Base-by-base conservation (phyloP, 2,113 vertebrate species). In the Reinhardtius hippoglossoides region DNA sequence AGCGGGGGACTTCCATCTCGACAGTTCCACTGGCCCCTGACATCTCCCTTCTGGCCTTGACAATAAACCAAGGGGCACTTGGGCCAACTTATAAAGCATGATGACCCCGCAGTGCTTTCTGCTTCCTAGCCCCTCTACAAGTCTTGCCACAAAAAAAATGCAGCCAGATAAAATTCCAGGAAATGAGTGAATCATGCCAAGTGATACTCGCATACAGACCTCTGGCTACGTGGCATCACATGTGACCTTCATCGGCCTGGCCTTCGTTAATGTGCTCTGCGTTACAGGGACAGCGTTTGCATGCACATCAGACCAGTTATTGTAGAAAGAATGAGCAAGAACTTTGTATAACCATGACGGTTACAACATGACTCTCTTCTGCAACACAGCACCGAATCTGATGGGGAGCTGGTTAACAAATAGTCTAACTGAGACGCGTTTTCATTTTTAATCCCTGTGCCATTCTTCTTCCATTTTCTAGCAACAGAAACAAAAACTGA, bases 1-100 rank as follows among this genome's bases (percentile, higher is more conserved):
- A 82, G 80, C 79, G 5, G 67, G 67, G 73, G 83, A 76, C 88
- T 82, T 84, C 76, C 77, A 84, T 71, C 81, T 91, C 83, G 78
- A 86, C 71, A 74, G 79, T 76, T 78, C 74, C 48, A 21, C 74
- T 68, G 61, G 31, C 77, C 81, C 65, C 74, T 88, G 78, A 91
- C 83, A 88, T 54, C 50, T 64, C 78, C 86, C 86, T 31, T 85
- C 83, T 79, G 84, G 86, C 35, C 78, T 70, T 68, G 50, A 62
- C 66, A 85, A 87, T 84, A 85, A 85, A 88, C 74, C 50, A 63
- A 5, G n/a, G 80, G 78, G 62, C 37, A 64, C 52, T 23, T 35
- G 67, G 21, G 55, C 31, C 71, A 73, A 48, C 76, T 55, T 68
- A 67, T 74, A 71, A 77, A 79, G 81, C 87, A 66, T 59, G 69